Evolutionary conservation across 2,888 invertebrate genomes (phyloP).

Genomic region (Tachina grossa): DNA sequence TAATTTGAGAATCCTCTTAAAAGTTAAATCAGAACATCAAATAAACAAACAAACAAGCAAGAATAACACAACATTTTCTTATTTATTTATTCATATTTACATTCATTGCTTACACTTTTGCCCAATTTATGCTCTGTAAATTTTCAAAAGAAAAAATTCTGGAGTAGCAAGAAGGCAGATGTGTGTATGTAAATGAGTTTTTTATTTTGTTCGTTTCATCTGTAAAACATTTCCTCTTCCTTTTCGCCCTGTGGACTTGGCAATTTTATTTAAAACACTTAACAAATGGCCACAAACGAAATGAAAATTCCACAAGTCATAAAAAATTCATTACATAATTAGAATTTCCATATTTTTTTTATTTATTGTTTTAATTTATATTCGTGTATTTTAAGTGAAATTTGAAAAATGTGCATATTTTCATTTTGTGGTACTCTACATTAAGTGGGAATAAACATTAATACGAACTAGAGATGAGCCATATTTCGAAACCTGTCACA

Average conservation of each 20-base stretch:
- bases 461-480: too few relatives aligned
- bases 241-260: not conserved
- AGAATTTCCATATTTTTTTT: conserved; percentile 63
- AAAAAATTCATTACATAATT: conserved; percentile 69
- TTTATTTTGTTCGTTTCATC: conserved; percentile 6
- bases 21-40: conserved; percentile 34
- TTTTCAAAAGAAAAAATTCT: conserved; percentile 5
- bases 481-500: too few relatives aligned
- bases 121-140: conserved; percentile 29
- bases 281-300: conserved; percentile 58
- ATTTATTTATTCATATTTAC: conserved; percentile 39
- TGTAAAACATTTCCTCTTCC: not conserved
- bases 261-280: conserved; percentile 56
- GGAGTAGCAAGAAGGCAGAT: not conserved
- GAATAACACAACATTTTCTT: conserved; percentile 36
- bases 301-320: conserved; percentile 56
- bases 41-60: conserved; percentile 2
- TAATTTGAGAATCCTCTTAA: conserved; percentile 66
- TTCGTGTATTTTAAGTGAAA: conserved; percentile 43
- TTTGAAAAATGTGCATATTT: conserved; percentile 11
- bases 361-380: conserved; percentile 43
- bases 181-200: not conserved
- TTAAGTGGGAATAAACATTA: too few relatives aligned
- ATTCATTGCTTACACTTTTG: conserved; percentile 29
- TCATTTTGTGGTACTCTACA: conserved; percentile 11